phyloP scores from a whole-genome alignment of 1,140 invertebrate species.

The Neocloeon triangulifer region DNA sequence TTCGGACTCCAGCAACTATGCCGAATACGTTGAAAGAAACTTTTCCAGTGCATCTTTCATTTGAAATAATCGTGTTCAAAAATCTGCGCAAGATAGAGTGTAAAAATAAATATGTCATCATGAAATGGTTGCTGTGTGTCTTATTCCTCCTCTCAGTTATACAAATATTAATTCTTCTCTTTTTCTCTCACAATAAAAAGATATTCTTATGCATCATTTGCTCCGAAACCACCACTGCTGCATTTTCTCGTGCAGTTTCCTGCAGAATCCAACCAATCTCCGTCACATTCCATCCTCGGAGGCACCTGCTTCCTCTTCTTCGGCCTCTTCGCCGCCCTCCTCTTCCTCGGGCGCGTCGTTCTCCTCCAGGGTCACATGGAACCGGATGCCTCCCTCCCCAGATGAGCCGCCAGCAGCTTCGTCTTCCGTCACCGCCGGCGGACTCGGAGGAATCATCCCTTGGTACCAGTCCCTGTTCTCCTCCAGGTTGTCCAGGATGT shows the following conservation, averaged over 20 bases:
- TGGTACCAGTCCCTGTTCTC: conserved; percentile 97
- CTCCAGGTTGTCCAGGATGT: conserved; percentile 91
- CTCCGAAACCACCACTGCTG: conserved; percentile 62
- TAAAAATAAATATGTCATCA: too few species aligned
- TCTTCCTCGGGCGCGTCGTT: conserved; percentile 34
- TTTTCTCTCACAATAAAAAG: too few species aligned
- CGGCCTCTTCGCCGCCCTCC: conserved; percentile 24
- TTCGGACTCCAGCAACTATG: too few species aligned
- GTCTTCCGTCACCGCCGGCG: conserved; percentile 13
- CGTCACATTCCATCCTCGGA: conserved; percentile 55
- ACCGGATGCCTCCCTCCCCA: conserved; percentile 12
- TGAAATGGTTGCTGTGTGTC: too few species aligned
- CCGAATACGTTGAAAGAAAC: too few species aligned
- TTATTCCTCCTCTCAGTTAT: too few species aligned
- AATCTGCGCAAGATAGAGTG: too few species aligned
- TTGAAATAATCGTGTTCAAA: too few species aligned
- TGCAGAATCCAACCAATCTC: conserved; percentile 63
- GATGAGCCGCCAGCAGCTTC: conserved; percentile 11
- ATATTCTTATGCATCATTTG: too few species aligned
- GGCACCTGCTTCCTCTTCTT: conserved; percentile 13
- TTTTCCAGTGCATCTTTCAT: too few species aligned
- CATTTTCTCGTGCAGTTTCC: conserved; percentile 63
- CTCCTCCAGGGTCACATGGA: conserved; percentile 67
- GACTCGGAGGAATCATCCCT: conserved; percentile 37
- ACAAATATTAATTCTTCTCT: too few species aligned